phyloP scores from a whole-genome alignment of 2,888 invertebrate species.

The Apocheima hispidaria region DNA sequence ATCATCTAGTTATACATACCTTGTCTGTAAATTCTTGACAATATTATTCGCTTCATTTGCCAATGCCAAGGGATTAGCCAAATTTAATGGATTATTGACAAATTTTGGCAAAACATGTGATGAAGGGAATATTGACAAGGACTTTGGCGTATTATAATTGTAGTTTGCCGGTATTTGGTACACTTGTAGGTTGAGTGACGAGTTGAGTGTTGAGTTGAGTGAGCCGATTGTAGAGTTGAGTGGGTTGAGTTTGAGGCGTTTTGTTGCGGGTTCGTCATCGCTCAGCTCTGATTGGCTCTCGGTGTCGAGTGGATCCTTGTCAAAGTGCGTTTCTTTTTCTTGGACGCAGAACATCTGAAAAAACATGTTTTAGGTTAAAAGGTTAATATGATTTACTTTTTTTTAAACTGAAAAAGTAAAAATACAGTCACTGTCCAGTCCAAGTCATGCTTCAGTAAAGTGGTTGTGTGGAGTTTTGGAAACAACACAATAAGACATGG shows the following conservation, averaged over 20 bases:
- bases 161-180: conserved; percentile 75
- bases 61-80: conserved; percentile 74
- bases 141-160: conserved; percentile 62
- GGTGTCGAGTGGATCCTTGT: conserved; percentile 65
- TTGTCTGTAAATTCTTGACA: conserved; percentile 69
- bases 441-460: no score
- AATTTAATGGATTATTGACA: conserved; percentile 76
- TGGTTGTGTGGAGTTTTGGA: no score
- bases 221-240: conserved; percentile 56
- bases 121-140: conserved; percentile 69
- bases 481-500: no score
- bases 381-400: no score
- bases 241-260: conserved; percentile 64
- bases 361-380: no score
- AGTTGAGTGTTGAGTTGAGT: conserved; percentile 58
- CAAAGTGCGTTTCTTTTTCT: conserved; percentile 68
- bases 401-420: no score
- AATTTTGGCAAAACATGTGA: conserved; percentile 69
- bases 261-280: conserved; percentile 73
- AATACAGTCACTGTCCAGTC: no score
- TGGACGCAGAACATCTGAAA: conserved; percentile 80
- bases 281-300: conserved; percentile 67
- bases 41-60: conserved; percentile 65
- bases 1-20: conserved; percentile 22
- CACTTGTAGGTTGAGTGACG: conserved; percentile 74